A percentile compares a stretch with the other conserved stretches of the same genome.
Conservation (phyloP, 2,888 invertebrate genomes). For the Phaonia tiefii region DNA sequence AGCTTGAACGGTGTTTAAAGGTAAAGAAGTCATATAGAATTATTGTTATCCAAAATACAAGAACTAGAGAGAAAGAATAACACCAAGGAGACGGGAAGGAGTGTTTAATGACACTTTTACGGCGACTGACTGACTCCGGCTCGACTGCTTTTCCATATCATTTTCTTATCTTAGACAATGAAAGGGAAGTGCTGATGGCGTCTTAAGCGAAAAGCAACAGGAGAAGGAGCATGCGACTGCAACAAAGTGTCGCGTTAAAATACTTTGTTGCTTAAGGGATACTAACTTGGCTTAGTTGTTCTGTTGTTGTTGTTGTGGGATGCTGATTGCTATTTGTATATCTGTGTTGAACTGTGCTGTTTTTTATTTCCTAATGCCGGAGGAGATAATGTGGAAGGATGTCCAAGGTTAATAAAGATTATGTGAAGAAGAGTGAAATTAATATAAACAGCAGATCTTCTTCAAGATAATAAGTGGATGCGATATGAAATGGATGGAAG, state of each 20-base stretch:
- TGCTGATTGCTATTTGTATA: slow-evolving; percentile 10
- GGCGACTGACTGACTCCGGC: slow-evolving; percentile 45
- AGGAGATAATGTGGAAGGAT: too few species aligned
- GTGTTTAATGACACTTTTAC: slow-evolving; percentile 51
- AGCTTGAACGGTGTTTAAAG: background rate
- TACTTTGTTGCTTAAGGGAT: background rate
- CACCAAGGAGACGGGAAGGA: background rate
- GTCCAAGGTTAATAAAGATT: too few species aligned
- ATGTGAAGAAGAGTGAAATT: too few species aligned
- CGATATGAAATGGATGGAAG: too few species aligned
- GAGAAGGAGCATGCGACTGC: background rate
- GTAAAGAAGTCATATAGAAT: slow-evolving; percentile 7
- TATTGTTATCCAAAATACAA: background rate
- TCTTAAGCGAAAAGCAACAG: background rate
- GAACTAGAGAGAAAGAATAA: background rate
- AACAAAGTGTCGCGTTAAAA: slow-evolving; percentile 1
- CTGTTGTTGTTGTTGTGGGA: background rate
- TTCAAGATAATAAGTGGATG: too few species aligned
- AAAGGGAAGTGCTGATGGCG: slow-evolving; percentile 48
- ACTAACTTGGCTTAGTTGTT: slow-evolving; percentile 7
- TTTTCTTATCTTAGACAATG: slow-evolving; percentile 39
- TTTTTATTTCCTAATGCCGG: too few species aligned
- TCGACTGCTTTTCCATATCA: background rate
- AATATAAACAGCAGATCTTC: too few species aligned
- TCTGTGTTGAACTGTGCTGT: background rate